phyloP scores from a whole-genome alignment of 92 coral and sea anemone species.

The Zoanthus sociatus region DNA sequence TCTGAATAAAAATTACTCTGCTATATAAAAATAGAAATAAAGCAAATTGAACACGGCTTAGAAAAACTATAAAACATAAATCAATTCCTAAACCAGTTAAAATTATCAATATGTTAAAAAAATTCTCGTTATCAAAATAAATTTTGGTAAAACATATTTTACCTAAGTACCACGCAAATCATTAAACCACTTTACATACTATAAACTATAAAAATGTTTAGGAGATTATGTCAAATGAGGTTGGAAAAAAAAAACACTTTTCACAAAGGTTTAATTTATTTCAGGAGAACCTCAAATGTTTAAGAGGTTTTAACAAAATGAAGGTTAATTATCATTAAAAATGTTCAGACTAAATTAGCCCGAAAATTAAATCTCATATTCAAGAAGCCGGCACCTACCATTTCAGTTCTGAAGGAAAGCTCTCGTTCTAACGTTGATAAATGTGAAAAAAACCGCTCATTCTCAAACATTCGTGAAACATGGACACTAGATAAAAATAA shows the following conservation, averaged over 20 bases:
- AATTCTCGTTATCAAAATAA: neutral
- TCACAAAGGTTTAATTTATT: neutral
- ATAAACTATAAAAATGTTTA: too few relatives aligned
- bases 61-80: too few relatives aligned
- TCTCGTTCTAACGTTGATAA: constrained; percentile 97
- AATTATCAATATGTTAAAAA: neutral
- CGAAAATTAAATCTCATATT: neutral
- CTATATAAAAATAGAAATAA: too few relatives aligned
- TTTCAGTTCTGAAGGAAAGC: constrained; percentile 97
- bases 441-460: constrained; percentile 97
- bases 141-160: too few relatives aligned
- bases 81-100: too few relatives aligned
- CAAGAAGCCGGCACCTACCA: constrained; percentile 71
- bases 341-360: neutral
- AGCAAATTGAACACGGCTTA: too few relatives aligned
- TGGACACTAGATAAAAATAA: constrained; percentile 70
- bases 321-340: too few relatives aligned
- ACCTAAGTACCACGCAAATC: too few relatives aligned
- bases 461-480: constrained; percentile 97
- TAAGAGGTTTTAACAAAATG: neutral
- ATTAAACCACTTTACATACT: too few relatives aligned
- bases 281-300: neutral
- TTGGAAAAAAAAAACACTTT: neutral
- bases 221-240: too few relatives aligned
- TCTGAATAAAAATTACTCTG: too few relatives aligned